These are phyloP conservation scores for Sebastes hubbsi DNA, from an alignment of 2,797 vertebrate species.

Conservation along the genomic window DNA sequence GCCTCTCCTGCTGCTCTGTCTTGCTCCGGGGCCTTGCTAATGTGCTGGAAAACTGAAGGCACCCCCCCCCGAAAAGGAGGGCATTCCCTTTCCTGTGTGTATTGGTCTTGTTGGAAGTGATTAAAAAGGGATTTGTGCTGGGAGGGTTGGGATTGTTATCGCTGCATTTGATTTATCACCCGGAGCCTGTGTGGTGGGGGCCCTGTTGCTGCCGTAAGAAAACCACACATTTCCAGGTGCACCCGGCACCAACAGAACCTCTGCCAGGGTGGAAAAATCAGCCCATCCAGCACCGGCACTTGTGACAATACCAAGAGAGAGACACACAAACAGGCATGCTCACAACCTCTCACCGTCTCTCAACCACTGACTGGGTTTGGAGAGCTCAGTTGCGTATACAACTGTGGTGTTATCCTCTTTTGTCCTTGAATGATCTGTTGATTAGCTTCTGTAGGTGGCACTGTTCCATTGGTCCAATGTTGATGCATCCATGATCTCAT, in stretches of 20 bases:
- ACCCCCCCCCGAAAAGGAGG: conserved; percentile 35
- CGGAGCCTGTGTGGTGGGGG: conserved; percentile 45
- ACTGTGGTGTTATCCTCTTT: background rate
- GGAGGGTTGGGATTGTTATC: conserved; percentile 78
- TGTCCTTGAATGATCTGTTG: background rate
- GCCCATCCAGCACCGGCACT: conserved; percentile 3
- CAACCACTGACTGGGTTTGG: background rate
- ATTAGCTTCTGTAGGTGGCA: background rate
- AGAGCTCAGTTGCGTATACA: background rate
- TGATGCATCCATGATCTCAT: background rate
- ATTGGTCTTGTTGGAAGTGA: conserved; percentile 77
- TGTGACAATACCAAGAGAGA: background rate
- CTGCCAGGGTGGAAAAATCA: conserved; percentile 42
- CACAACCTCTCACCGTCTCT: background rate
- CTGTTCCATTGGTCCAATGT: background rate
- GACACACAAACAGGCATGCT: background rate
- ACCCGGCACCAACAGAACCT: conserved; percentile 19
- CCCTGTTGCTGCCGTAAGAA: conserved; percentile 52
- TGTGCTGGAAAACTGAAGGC: conserved; percentile 68
- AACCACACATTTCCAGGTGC: conserved; percentile 73
- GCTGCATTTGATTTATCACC: conserved; percentile 79
- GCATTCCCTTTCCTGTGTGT: conserved; percentile 62
- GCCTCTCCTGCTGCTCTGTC: conserved; percentile 14
- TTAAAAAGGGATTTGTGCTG: conserved; percentile 78
- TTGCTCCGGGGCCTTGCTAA: conserved; percentile 69